Conservation (phyloP, 37 sponge, comb jelly and placozoan genomes). For the Diacarnus erythraeanus region DNA sequence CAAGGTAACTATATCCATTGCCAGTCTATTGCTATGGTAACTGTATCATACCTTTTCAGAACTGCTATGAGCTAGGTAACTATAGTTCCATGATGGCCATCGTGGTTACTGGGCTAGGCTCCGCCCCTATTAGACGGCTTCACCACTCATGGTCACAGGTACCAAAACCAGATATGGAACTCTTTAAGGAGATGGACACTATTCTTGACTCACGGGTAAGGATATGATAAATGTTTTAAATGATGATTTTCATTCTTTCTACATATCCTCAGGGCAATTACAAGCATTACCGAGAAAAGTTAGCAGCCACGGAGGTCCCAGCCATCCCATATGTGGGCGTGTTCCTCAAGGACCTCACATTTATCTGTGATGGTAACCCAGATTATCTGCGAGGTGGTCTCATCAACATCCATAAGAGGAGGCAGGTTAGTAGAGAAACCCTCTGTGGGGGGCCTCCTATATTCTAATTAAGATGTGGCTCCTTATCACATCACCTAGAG, state of each 20-base stretch:
- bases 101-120: slow-evolving; percentile 77
- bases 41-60: slow-evolving; percentile 17
- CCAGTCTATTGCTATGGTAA: not conserved
- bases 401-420: slow-evolving; percentile 89
- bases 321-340: slow-evolving; percentile 85
- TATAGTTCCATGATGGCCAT: slow-evolving; percentile 86
- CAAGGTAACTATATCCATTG: slow-evolving; percentile 21
- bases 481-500: no score
- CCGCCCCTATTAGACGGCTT: slow-evolving; percentile 74
- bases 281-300: slow-evolving; percentile 72
- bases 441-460: no score
- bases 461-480: no score
- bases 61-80: slow-evolving; percentile 81
- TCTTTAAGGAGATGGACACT: slow-evolving; percentile 57
- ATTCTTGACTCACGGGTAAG: slow-evolving; percentile 63
- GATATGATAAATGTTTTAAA: no score
- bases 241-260: not conserved
- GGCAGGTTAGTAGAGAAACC: slow-evolving; percentile 55
- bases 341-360: slow-evolving; percentile 85
- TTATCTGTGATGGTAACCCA: slow-evolving; percentile 86
- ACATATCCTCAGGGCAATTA: slow-evolving; percentile 40
- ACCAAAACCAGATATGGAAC: slow-evolving; percentile 41
- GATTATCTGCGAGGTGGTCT: slow-evolving; percentile 89
- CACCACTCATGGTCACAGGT: slow-evolving; percentile 69
- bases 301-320: slow-evolving; percentile 58